These are phyloP conservation scores for Acrobasis consociella DNA, from an alignment of 2,888 invertebrate species.

Conservation along the genomic window DNA sequence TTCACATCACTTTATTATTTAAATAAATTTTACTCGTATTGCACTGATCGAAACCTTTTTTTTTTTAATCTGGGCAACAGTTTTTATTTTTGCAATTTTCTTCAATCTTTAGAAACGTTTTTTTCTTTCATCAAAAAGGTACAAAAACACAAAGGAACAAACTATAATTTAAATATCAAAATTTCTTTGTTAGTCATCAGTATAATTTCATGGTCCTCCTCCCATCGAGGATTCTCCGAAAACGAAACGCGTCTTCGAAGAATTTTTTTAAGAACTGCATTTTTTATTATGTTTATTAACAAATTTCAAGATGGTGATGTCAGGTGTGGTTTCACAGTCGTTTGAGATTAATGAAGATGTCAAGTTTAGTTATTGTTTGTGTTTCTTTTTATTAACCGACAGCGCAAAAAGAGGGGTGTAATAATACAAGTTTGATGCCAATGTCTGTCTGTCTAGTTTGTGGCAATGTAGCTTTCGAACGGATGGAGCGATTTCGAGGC, in stretches of 20 bases:
- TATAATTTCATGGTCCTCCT: conserved; percentile 17
- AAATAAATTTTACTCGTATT: too few species aligned
- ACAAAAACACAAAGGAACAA: neutral
- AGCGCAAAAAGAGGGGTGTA: too few species aligned
- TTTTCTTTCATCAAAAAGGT: neutral
- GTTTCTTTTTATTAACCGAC: neutral
- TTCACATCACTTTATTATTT: neutral
- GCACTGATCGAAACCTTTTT: too few species aligned
- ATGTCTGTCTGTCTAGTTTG: too few species aligned
- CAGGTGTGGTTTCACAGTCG: neutral
- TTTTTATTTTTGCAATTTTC: too few species aligned
- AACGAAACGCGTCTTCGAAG: conserved; percentile 4
- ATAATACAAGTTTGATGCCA: too few species aligned
- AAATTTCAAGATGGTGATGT: neutral
- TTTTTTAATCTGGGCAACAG: too few species aligned
- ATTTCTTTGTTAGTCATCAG: conserved; percentile 16
- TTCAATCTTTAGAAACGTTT: too few species aligned
- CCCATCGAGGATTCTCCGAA: conserved; percentile 4
- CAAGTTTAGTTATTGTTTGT: neutral
- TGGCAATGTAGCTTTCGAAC: too few species aligned
- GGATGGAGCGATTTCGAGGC: too few species aligned
- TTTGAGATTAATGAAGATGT: neutral
- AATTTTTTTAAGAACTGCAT: neutral
- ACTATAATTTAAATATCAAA: conserved; percentile 15
- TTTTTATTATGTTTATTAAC: neutral